Percentiles rank a stretch among this genome's conserved stretches.
Conservation (phyloP, 1,140 invertebrate genomes). For the Andrena cerasifolii region DNA sequence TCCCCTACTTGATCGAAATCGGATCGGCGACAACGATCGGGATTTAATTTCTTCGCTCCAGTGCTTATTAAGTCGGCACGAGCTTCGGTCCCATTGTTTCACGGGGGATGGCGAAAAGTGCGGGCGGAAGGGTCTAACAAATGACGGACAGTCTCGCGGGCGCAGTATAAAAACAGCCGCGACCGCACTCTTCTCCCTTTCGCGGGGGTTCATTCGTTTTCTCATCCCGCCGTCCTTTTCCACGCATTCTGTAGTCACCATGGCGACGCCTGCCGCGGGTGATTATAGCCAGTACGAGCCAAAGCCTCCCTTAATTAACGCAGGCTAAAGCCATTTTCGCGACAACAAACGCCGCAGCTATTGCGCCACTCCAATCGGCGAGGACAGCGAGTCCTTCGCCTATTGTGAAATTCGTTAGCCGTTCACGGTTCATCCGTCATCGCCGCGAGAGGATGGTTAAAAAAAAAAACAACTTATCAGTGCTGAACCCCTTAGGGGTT, state of each 20-base stretch:
- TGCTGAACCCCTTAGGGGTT: too few relatives aligned
- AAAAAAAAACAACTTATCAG: too few relatives aligned
- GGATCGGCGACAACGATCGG: not conserved
- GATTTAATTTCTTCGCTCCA: not conserved
- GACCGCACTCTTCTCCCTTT: slow-evolving; percentile 42
- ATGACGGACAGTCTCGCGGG: slow-evolving; percentile 56
- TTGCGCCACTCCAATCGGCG: slow-evolving; percentile 40
- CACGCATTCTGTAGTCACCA: slow-evolving; percentile 67
- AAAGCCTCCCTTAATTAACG: slow-evolving; percentile 79
- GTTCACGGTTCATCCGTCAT: not conserved
- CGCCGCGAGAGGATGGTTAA: too few relatives aligned
- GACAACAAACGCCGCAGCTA: slow-evolving; percentile 53
- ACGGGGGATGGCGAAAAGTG: not conserved
- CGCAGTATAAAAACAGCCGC: slow-evolving; percentile 62
- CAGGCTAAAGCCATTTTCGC: slow-evolving; percentile 74
- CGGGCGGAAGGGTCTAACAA: slow-evolving; percentile 54
- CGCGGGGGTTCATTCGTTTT: slow-evolving; percentile 64
- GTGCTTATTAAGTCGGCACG: not conserved
- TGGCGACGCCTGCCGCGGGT: slow-evolving; percentile 62
- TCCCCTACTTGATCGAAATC: too few relatives aligned
- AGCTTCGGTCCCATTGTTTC: not conserved
- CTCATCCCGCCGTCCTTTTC: slow-evolving; percentile 58
- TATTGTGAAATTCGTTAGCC: slow-evolving; percentile 25
- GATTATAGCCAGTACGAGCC: slow-evolving; percentile 72
- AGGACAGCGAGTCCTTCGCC: slow-evolving; percentile 39